Percentiles rank a stretch among this genome's conserved stretches.
These are phyloP conservation scores for Talpa occidentalis DNA, from an alignment of 2,113 vertebrate species.

Conservation along the genomic window DNA sequence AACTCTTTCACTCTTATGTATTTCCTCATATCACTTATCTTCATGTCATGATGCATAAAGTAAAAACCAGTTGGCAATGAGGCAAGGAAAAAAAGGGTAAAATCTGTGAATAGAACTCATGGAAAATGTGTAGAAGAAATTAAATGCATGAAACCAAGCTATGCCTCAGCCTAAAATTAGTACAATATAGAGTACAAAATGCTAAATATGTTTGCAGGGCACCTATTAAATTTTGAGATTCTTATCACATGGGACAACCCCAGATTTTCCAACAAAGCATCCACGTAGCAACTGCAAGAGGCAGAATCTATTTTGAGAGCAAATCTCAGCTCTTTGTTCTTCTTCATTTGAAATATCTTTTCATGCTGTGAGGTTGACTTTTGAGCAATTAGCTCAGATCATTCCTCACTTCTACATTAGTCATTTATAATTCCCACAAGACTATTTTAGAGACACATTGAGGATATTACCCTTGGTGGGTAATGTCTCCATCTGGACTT, in stretches of 20 bases:
- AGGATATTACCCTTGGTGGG: neutral
- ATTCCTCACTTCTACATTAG: neutral
- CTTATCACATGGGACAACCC: neutral
- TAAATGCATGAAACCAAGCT: neutral
- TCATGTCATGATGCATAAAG: neutral
- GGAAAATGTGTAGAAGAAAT: conserved; percentile 20
- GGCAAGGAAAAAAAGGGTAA: neutral
- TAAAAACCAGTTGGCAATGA: neutral
- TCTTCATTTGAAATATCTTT: neutral
- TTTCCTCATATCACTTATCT: neutral
- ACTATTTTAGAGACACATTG: neutral
- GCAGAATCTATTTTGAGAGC: neutral
- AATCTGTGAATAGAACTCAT: neutral
- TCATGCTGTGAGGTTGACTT: neutral
- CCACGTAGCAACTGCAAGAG: neutral
- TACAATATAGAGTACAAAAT: neutral
- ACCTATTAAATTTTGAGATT: neutral
- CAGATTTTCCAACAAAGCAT: neutral
- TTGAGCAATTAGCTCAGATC: neutral
- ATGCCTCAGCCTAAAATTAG: conserved; percentile 38
- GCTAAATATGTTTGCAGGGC: neutral
- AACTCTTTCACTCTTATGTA: too few species aligned
- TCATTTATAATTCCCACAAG: neutral
- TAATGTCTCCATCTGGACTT: neutral
- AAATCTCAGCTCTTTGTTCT: neutral